phyloP scores from a whole-genome alignment of 2,797 vertebrate genomes.

The Rhodeus uyekii region DNA sequence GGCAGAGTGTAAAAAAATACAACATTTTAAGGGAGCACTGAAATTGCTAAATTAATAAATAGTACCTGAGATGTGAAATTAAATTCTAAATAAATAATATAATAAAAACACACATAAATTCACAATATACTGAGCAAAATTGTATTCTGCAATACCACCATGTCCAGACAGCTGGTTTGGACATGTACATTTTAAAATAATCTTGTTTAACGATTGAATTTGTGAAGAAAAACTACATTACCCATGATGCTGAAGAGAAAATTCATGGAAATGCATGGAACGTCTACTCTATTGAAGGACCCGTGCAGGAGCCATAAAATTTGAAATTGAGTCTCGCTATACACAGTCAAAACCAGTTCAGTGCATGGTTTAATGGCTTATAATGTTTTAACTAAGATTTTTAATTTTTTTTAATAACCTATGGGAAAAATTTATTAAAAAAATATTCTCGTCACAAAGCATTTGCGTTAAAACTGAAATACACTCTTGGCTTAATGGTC shows the following conservation, averaged over 20 bases:
- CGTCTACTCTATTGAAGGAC: no score
- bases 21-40: neutral
- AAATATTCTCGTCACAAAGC: no score
- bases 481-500: neutral
- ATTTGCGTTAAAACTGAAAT: neutral
- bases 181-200: no score
- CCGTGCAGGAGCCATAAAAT: neutral
- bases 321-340: neutral
- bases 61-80: neutral
- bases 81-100: neutral
- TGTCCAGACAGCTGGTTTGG: no score
- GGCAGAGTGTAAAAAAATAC: neutral
- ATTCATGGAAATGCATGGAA: no score
- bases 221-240: no score
- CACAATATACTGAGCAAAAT: neutral
- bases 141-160: no score
- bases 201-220: no score
- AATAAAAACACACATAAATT: slow-evolving; percentile 8
- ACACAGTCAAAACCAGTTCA: neutral
- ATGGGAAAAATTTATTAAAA: neutral
- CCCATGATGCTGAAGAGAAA: no score
- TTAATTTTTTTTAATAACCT: no score
- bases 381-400: no score
- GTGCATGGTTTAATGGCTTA: no score
- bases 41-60: neutral